Conservation (phyloP, 1,140 invertebrate species). For the Drosophila malerkotliana region DNA sequence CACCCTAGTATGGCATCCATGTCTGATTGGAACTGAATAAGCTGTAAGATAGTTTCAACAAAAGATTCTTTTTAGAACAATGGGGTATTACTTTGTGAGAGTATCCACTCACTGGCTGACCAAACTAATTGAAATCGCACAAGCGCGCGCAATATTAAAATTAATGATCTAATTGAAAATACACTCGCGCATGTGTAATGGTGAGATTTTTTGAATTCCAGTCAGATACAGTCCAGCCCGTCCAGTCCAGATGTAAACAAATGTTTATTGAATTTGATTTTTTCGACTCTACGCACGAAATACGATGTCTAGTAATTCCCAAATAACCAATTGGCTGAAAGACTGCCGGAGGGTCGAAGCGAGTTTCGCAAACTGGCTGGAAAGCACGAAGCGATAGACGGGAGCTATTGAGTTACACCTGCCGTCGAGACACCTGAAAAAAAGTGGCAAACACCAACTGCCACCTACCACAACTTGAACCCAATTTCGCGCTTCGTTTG, state of each 20-base stretch:
- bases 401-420: slow-evolving; percentile 43
- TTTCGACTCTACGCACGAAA: slow-evolving; percentile 4
- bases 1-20: slow-evolving; percentile 47
- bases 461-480: slow-evolving; percentile 37
- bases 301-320: neutral
- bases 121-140: slow-evolving; percentile 60
- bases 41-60: too few relatives aligned
- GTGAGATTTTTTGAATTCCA: slow-evolving; percentile 48
- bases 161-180: slow-evolving; percentile 78
- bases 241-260: slow-evolving; percentile 45
- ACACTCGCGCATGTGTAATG: slow-evolving; percentile 39
- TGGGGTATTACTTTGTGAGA: neutral
- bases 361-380: slow-evolving; percentile 14
- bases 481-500: slow-evolving; percentile 74
- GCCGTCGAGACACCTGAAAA: slow-evolving; percentile 31
- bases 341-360: slow-evolving; percentile 18
- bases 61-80: too few relatives aligned
- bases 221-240: slow-evolving; percentile 13
- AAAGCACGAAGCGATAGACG: neutral
- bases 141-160: slow-evolving; percentile 68
- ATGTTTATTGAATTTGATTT: slow-evolving; percentile 16
- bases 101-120: slow-evolving; percentile 10
- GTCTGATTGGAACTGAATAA: slow-evolving; percentile 9
- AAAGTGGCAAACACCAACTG: neutral
- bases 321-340: slow-evolving; percentile 3